These are phyloP conservation scores for Leptinotarsa texana DNA, from an alignment of 1,140 invertebrate species.

Conservation along the genomic window DNA sequence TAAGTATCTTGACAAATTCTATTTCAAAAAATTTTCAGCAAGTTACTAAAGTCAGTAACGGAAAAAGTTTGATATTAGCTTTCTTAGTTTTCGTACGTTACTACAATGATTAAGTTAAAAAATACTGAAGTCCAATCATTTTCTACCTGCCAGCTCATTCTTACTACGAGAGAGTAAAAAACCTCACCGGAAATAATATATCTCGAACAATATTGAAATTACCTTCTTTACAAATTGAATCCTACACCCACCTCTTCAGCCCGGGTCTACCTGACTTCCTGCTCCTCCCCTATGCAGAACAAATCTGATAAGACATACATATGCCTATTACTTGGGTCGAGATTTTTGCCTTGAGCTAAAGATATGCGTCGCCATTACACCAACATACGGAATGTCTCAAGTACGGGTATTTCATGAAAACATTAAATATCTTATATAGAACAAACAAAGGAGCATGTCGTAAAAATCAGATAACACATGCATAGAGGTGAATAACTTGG, in stretches of 20 bases:
- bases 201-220: not conserved
- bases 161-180: too few species aligned
- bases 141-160: too few species aligned
- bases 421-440: not conserved
- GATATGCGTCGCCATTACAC: slow-evolving; percentile 5
- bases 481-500: too few species aligned
- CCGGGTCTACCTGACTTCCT: slow-evolving; percentile 17
- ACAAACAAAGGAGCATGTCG: not conserved
- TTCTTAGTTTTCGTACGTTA: too few species aligned
- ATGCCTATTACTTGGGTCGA: not conserved
- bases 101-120: too few species aligned
- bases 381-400: not conserved
- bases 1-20: too few species aligned
- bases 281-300: not conserved
- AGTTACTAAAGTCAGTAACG: too few species aligned
- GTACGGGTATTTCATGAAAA: slow-evolving; percentile 6
- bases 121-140: too few species aligned
- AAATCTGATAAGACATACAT: not conserved
- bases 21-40: too few species aligned
- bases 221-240: not conserved
- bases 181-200: not conserved
- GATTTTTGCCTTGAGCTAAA: not conserved
- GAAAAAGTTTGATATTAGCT: too few species aligned
- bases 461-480: not conserved
- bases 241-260: not conserved